Conservation (phyloP, 2,888 invertebrate species). For the Pyralis farinalis region DNA sequence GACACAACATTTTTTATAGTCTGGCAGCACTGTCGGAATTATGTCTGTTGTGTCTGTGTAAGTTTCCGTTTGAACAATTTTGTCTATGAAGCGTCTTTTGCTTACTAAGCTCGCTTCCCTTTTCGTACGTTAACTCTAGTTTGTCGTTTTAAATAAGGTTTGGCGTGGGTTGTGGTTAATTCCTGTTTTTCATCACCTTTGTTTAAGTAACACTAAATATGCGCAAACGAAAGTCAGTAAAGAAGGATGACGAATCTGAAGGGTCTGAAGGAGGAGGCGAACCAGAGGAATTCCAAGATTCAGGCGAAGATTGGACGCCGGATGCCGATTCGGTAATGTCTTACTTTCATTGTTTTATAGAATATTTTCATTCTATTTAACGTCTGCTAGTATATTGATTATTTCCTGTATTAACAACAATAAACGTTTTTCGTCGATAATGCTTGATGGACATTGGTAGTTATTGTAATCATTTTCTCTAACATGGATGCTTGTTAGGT, state of each 20-base stretch:
- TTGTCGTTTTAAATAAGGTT: conserved; percentile 5
- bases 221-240: conserved; percentile 74
- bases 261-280: conserved; percentile 67
- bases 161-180: conserved; percentile 36
- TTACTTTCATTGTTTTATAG: conserved; percentile 11
- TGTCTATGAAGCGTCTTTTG: no score
- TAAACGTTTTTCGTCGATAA: not conserved
- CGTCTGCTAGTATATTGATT: not conserved
- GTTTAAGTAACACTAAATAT: conserved; percentile 32
- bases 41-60: no score
- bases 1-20: no score
- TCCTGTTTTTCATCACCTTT: conserved; percentile 15
- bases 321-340: conserved; percentile 70
- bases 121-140: conserved; percentile 8
- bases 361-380: not conserved
- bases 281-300: conserved; percentile 79
- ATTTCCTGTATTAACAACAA: not conserved
- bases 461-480: not conserved
- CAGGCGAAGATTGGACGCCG: conserved; percentile 80
- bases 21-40: no score
- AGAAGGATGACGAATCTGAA: conserved; percentile 73
- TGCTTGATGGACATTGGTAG: not conserved
- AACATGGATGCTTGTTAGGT: not conserved
- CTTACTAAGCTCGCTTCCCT: not conserved
- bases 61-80: no score